These are phyloP conservation scores for Gymnorhina tibicen DNA, from an alignment of 2,113 vertebrate genomes.

Conservation along the genomic window DNA sequence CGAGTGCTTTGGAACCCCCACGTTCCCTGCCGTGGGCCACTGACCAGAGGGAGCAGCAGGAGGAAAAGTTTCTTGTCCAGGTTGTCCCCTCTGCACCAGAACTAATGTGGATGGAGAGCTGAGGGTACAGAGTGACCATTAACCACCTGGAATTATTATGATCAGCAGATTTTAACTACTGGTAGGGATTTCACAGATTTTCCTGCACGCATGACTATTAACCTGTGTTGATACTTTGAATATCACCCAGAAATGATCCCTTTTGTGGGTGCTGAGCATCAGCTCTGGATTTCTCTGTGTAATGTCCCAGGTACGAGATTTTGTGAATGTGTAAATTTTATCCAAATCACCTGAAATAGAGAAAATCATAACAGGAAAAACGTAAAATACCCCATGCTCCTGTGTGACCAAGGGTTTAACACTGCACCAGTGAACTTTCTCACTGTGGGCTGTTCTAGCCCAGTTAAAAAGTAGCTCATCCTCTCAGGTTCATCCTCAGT, in stretches of 20 bases:
- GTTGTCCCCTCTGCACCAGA: neutral
- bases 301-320: neutral
- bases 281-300: accelerated
- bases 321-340: neutral
- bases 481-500: neutral
- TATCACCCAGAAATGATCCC: neutral
- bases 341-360: neutral
- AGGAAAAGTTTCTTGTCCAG: neutral
- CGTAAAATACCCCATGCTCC: accelerated
- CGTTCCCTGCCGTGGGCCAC: accelerated
- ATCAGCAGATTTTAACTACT: neutral
- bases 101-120: neutral
- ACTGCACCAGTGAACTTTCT: neutral
- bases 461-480: neutral
- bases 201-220: neutral
- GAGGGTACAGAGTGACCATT: neutral
- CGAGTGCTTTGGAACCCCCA: neutral
- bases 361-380: neutral
- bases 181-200: neutral
- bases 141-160: neutral
- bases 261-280: neutral
- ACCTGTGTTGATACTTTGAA: neutral
- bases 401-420: neutral
- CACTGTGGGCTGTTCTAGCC: neutral
- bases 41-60: neutral